Evolutionary conservation across 2,113 vertebrate species (phyloP).

Genomic region (Todiramphus chloris): DNA sequence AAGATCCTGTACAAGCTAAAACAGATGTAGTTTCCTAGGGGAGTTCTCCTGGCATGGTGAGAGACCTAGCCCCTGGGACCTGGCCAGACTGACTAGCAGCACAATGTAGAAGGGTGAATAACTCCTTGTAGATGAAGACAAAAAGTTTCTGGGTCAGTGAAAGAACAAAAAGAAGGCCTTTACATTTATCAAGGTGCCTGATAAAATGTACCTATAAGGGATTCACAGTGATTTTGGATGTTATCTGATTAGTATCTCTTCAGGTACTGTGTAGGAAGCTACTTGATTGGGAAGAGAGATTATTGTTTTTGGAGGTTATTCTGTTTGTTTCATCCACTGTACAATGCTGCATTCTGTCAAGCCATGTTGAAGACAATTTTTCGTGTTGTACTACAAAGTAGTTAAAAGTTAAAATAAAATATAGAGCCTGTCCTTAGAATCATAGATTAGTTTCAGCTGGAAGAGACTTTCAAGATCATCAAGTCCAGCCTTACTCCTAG

Average conservation of each 20-base stretch:
- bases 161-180: background rate
- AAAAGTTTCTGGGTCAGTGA: background rate
- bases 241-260: background rate
- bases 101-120: background rate
- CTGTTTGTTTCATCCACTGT: background rate
- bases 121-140: background rate
- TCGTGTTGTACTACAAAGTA: background rate
- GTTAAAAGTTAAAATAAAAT: background rate
- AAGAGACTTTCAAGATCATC: too few relatives aligned
- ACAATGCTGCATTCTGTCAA: background rate
- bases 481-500: too few relatives aligned
- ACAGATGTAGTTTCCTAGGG: background rate
- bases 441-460: too few relatives aligned
- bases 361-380: background rate
- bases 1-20: background rate
- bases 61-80: background rate
- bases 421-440: background rate
- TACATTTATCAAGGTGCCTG: background rate
- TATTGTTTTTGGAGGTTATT: background rate
- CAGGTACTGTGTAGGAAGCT: background rate
- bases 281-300: background rate
- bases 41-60: background rate
- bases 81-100: background rate
- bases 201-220: background rate
- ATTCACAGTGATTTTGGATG: background rate